These are phyloP conservation scores for Bombylius major DNA, from an alignment of 2,888 invertebrate genomes.

Conservation along the genomic window DNA sequence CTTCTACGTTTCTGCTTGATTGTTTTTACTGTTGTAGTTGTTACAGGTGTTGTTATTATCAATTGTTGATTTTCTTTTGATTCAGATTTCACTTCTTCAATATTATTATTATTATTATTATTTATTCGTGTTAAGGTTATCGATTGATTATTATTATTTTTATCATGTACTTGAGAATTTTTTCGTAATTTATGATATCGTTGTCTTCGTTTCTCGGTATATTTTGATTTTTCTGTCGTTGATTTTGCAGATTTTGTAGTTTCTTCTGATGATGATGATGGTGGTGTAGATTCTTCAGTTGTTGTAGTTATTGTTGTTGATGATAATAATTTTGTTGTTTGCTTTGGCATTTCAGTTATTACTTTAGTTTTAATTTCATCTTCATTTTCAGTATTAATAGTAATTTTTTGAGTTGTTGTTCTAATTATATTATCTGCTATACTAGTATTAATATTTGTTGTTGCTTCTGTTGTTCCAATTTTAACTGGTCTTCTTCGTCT, in stretches of 20 bases:
- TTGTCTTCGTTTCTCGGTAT: not conserved
- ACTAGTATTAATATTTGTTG: conserved; percentile 1
- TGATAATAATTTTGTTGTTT: conserved; percentile 6
- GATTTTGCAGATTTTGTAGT: not conserved
- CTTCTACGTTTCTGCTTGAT: not conserved
- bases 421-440: not conserved
- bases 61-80: not conserved
- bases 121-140: not conserved
- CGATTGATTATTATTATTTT: not conserved
- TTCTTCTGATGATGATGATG: not conserved
- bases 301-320: not conserved
- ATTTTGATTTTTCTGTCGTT: not conserved
- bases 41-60: not conserved
- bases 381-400: not conserved
- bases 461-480: not conserved
- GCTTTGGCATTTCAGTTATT: conserved; percentile 1
- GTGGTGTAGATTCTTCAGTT: not conserved
- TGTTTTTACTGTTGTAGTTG: not conserved
- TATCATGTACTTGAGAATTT: not conserved
- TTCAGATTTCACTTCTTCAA: not conserved
- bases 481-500: not conserved
- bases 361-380: not conserved
- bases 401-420: not conserved
- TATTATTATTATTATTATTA: not conserved
- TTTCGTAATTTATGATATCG: not conserved